Base-by-base conservation (phyloP, 2,888 invertebrate genomes). In the Campaea margaritaria region DNA sequence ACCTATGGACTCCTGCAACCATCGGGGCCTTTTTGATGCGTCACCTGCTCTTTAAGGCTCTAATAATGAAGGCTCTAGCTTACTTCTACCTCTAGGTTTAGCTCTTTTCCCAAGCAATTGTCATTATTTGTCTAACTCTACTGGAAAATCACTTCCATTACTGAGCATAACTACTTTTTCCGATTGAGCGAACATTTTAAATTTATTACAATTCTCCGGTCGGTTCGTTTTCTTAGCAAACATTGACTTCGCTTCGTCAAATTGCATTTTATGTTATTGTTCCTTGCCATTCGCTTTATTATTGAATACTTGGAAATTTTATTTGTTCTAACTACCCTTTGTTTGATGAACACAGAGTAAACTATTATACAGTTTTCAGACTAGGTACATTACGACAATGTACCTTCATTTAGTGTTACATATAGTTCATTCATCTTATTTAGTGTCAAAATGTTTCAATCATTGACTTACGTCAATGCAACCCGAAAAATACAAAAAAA, bases 121-220 rank as follows among this genome's bases (percentile, higher is more conserved):
- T 10, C 31, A 10, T 31, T 31, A 9, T 31, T 9, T 31, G 10
- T 9, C 5, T 31, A 31, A 31, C 31, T 31, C 31, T 9, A 31
- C 10, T 9, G 10, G 31, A 31, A 31, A 43, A 59, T 47, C 53
- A 31, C 31, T 50, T 50, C 50, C 45, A 54, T 52, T 52, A 14
- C 34, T 43, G 43, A 45, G 28, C 43, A 27, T 45, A 48, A 55
- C 16, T 50, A 13, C 47, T 57, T 54, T 65, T 55, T 65, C 42
- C 62, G 39, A 62, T 52, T 44, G 48, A 38, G 50, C 10, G 27
- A 50, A 42, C 49, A 56, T 57, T 60, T 62, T 47, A 34, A 48
- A 58, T 43, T 54, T 44, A 57, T 62, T 65, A 44, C 65, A 65
- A 36, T 54, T 48, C n/a, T 48, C 12, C 41, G 34, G 44, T 12